Percentiles rank a stretch among this genome's conserved stretches.
These are phyloP conservation scores for Cactoblastis cactorum DNA, from an alignment of 2,888 invertebrate species.

Conservation along the genomic window DNA sequence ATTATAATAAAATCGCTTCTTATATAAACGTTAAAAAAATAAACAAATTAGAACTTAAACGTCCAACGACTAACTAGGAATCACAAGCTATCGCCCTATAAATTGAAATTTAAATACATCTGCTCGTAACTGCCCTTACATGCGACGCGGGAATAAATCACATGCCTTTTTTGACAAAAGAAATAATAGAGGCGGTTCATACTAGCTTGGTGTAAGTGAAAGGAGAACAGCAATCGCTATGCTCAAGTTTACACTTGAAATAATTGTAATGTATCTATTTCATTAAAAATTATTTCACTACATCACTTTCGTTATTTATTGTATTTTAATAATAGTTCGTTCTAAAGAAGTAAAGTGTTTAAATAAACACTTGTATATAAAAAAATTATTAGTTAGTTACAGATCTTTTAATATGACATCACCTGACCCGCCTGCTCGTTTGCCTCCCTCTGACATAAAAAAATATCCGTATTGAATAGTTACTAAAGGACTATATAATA, in stretches of 20 bases:
- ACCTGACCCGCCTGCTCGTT: too few relatives aligned
- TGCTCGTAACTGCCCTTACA: slow-evolving; percentile 55
- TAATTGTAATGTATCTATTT: too few relatives aligned
- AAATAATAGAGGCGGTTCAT: slow-evolving; percentile 60
- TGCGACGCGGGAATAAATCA: slow-evolving; percentile 65
- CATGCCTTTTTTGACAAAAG: slow-evolving; percentile 55
- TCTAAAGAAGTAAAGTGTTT: too few relatives aligned
- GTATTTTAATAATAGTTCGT: too few relatives aligned
- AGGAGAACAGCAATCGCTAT: slow-evolving; percentile 14
- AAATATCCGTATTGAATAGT: too few relatives aligned
- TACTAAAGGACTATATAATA: too few relatives aligned
- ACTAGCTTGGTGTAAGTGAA: slow-evolving; percentile 40
- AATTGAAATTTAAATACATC: slow-evolving; percentile 76
- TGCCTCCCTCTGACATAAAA: too few relatives aligned
- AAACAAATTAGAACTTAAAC: slow-evolving; percentile 2
- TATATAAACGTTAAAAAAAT: background rate
- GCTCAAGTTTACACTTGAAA: background rate
- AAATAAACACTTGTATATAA: too few relatives aligned
- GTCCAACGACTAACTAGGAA: slow-evolving; percentile 4
- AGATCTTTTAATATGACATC: too few relatives aligned
- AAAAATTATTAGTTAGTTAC: too few relatives aligned
- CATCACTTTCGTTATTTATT: too few relatives aligned
- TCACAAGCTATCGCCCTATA: slow-evolving; percentile 57
- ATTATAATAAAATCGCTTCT: background rate
- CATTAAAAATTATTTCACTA: too few relatives aligned